Base-by-base conservation (phyloP, 2,797 vertebrate genomes). In the Hyperoplus lanceolatus region DNA sequence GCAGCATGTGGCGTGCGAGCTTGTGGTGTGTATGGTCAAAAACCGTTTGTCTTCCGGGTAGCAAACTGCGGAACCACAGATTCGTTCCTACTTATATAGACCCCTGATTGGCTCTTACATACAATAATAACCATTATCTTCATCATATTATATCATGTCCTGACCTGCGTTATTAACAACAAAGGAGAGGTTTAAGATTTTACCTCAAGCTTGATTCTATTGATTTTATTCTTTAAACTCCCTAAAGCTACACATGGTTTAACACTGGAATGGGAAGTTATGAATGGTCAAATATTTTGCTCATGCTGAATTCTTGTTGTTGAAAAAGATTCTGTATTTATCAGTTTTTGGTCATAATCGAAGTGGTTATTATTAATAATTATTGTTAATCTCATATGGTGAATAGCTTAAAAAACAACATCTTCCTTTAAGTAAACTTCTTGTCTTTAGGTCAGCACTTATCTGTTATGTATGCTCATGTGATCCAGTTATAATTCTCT, bases 401-500 rank as follows among this genome's bases (percentile, higher is more conserved):
- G 67, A 8, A 60, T 3, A 18, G 6, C 1, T 58, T 39, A 55
- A 39, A 46, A 75, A 68, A 49, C 38, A 56, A 63, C 55, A 66
- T 18, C 45, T 45, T 14, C 54, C 38, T 49, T 13, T 56, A 51
- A n/a, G 16, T 51, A 42, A 63, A 57, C 18, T 21, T 43, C 12
- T 50, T 55, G 4, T 68, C 16, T 61, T 8, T 58, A 71, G 53
- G 48, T 80, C 58, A 67, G 45, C 4, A 14, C 14, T 48, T 57
- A 65, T 77, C 18, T 63, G 63, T 76, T 73, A 77, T 75, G 41
- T 49, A 66, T 82, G 66, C n/a, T 70, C 69, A 82, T 57, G 21
- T 18, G 69, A 38, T 75, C 55, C 42, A 69, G 60, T 39, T 64
- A 68, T 60, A 12, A n/a, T 53, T 70, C 63, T 68, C 68, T 81